A percentile compares a stretch with the other conserved stretches of the same genome.
phyloP scores from a whole-genome alignment of 2,888 invertebrate species.

The Sisyra terminalis region DNA sequence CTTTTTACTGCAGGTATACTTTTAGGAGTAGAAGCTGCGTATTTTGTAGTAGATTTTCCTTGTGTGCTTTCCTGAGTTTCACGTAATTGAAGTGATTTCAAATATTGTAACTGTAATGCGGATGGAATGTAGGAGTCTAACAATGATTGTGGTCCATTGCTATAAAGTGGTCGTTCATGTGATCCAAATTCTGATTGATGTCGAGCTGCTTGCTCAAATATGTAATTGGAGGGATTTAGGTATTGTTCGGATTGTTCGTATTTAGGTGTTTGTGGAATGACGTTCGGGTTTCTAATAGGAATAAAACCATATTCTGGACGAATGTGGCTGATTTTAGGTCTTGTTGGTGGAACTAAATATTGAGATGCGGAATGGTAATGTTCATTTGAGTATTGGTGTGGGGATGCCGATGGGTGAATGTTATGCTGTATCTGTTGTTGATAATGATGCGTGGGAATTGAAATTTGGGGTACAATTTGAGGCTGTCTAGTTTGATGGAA shows the following conservation, averaged over 20 bases:
- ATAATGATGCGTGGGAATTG: constrained; percentile 8
- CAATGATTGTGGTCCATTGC: constrained; percentile 26
- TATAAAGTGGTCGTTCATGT: constrained; percentile 12
- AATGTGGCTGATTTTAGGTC: not conserved
- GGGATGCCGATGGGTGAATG: not conserved
- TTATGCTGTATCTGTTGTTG: not conserved
- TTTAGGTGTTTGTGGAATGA: constrained; percentile 3
- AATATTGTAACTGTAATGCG: constrained; percentile 21
- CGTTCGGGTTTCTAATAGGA: constrained; percentile 8
- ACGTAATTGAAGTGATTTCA: constrained; percentile 16
- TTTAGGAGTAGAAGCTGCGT: too few relatives aligned
- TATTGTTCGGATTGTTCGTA: too few relatives aligned
- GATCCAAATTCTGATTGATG: not conserved
- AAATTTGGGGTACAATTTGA: constrained; percentile 8
- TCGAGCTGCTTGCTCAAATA: not conserved
- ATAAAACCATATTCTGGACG: not conserved
- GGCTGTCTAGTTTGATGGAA: constrained; percentile 6
- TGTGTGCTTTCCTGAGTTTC: not conserved
- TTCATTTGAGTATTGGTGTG: not conserved
- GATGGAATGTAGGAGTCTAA: constrained; percentile 33
- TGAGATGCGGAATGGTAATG: not conserved
- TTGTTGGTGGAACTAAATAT: not conserved
- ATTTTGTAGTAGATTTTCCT: too few relatives aligned
- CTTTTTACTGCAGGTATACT: too few relatives aligned
- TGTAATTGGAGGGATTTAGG: not conserved